Evolutionary conservation across 2,797 vertebrate genomes (phyloP).

Genomic region (Melanotaenia trifasciata): DNA sequence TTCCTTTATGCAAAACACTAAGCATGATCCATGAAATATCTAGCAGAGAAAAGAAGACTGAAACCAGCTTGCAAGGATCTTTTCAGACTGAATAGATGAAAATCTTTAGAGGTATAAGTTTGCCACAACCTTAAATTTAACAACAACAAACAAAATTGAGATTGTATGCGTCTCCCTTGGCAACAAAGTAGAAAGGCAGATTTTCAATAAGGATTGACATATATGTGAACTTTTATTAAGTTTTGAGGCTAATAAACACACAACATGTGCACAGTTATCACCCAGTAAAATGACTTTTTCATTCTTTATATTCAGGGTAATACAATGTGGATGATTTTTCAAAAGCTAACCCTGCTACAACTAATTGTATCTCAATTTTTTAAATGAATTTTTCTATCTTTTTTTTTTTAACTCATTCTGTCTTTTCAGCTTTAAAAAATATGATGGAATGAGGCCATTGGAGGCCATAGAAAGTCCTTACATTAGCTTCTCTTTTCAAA

Average conservation of each 20-base stretch:
- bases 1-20: neutral
- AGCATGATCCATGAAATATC: neutral
- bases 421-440: slow-evolving; percentile 47
- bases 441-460: slow-evolving; percentile 46
- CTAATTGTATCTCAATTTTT: slow-evolving; percentile 42
- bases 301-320: slow-evolving; percentile 29
- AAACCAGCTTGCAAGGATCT: neutral
- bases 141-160: slow-evolving; percentile 13
- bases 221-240: neutral
- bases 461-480: slow-evolving; percentile 28
- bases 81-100: neutral
- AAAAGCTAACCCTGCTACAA: slow-evolving; percentile 19
- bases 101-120: slow-evolving; percentile 8
- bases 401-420: slow-evolving; percentile 17
- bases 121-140: slow-evolving; percentile 9
- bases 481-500: slow-evolving; percentile 12
- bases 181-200: neutral
- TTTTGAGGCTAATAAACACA: slow-evolving; percentile 6
- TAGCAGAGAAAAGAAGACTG: slow-evolving; percentile 9
- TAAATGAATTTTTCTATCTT: neutral
- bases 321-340: slow-evolving; percentile 24
- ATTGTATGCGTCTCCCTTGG: neutral
- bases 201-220: neutral
- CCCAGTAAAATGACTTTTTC: slow-evolving; percentile 15
- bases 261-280: slow-evolving; percentile 2